These are phyloP conservation scores for Eunapius fragilis DNA, from an alignment of 37 sponge, comb jelly and placozoan species.

Conservation along the genomic window DNA sequence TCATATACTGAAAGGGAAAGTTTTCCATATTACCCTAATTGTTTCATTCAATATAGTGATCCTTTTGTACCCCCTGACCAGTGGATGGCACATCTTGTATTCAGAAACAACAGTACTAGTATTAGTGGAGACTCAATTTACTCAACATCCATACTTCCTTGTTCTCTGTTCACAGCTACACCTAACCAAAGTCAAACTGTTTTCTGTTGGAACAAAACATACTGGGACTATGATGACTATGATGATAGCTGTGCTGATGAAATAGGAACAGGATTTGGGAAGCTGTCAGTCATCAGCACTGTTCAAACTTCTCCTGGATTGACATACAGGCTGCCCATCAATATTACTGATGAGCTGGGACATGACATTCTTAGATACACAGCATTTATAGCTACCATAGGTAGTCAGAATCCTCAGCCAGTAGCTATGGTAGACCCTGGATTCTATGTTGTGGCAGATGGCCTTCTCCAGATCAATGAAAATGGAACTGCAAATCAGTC, in stretches of 20 bases:
- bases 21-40: constrained; percentile 19
- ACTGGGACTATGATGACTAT: constrained; percentile 4
- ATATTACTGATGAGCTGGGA: constrained; percentile 3
- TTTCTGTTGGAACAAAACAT: neutral
- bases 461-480: neutral
- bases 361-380: neutral
- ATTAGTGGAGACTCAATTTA: constrained; percentile 35
- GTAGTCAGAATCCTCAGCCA: neutral
- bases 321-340: neutral
- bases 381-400: neutral
- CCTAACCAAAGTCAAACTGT: neutral
- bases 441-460: neutral
- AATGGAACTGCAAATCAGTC: neutral
- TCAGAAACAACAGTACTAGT: constrained; percentile 28
- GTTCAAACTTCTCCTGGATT: constrained; percentile 1
- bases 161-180: constrained; percentile 1
- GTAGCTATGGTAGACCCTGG: neutral
- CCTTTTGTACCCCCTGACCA: constrained; percentile 11
- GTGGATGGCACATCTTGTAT: constrained; percentile 33
- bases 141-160: constrained; percentile 52
- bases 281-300: neutral
- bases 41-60: constrained; percentile 52
- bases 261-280: neutral
- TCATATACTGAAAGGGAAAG: constrained; percentile 16
- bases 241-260: neutral